Conservation (phyloP, 2,888 invertebrate species). For the Hylaea fasciaria region DNA sequence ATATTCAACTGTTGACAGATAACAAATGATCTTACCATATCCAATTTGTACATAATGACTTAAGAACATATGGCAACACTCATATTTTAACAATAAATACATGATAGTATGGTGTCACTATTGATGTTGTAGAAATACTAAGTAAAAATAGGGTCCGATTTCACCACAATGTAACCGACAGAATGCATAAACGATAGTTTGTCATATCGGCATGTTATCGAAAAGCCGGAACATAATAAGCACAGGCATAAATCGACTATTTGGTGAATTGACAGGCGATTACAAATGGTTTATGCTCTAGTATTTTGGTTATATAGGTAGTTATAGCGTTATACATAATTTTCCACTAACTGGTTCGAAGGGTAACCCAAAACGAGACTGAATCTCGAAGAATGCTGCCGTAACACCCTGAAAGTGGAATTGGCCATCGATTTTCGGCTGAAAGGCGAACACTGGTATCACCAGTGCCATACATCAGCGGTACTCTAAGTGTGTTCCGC, state of each 20-base stretch:
- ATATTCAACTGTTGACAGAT: slow-evolving; percentile 85
- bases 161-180: slow-evolving; percentile 12
- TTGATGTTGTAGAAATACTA: slow-evolving; percentile 44
- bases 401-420: too few species aligned
- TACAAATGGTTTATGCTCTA: too few species aligned
- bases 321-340: too few species aligned
- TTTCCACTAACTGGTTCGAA: too few species aligned
- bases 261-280: background rate
- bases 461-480: too few species aligned
- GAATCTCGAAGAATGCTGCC: too few species aligned
- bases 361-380: too few species aligned
- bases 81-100: slow-evolving; percentile 82
- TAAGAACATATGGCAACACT: slow-evolving; percentile 85
- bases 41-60: slow-evolving; percentile 85
- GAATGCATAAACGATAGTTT: background rate
- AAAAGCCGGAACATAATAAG: background rate
- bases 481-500: too few species aligned
- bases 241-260: background rate
- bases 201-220: background rate
- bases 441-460: too few species aligned
- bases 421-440: too few species aligned
- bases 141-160: slow-evolving; percentile 24
- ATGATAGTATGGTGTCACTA: slow-evolving; percentile 58
- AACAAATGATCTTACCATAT: slow-evolving; percentile 85
- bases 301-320: too few species aligned